Conservation (phyloP, 2,113 vertebrate species). For the Gila orcuttii region DNA sequence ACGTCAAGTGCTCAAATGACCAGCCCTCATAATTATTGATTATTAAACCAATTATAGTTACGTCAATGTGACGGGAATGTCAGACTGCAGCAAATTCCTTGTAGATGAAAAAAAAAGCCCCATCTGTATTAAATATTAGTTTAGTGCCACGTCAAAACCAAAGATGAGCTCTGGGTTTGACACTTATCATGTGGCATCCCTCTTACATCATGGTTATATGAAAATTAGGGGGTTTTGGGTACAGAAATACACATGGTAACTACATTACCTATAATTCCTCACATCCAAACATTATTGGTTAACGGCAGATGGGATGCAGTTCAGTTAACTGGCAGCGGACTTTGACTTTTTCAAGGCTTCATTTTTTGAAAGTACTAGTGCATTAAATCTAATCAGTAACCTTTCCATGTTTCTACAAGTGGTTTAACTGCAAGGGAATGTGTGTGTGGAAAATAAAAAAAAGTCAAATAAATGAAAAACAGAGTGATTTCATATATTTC, state of each 20-base stretch:
- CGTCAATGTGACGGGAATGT: constrained; percentile 8
- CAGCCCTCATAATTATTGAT: constrained; percentile 49
- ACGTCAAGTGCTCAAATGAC: constrained; percentile 26
- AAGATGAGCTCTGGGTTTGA: constrained; percentile 14
- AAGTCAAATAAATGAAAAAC: background rate
- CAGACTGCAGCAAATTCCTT: background rate
- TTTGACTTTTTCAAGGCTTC: background rate
- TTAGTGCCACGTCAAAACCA: constrained; percentile 12
- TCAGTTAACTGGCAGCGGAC: background rate
- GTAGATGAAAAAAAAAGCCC: background rate
- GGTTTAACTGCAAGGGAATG: background rate
- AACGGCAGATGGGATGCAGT: background rate
- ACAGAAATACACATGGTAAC: background rate
- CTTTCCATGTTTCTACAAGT: constrained; percentile 8
- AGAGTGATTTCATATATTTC: background rate
- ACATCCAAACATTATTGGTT: background rate
- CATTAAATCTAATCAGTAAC: constrained; percentile 42
- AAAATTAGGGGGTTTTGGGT: background rate
- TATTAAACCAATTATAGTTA: constrained; percentile 35
- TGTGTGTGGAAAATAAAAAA: background rate
- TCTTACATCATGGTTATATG: constrained; percentile 2
- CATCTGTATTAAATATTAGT: constrained; percentile 20
- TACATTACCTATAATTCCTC: constrained; percentile 17
- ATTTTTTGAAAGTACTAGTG: constrained; percentile 11
- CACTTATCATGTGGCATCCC: constrained; percentile 17